Conservation (phyloP, 2,888 invertebrate genomes). For the Temnothorax rugatulus region DNA sequence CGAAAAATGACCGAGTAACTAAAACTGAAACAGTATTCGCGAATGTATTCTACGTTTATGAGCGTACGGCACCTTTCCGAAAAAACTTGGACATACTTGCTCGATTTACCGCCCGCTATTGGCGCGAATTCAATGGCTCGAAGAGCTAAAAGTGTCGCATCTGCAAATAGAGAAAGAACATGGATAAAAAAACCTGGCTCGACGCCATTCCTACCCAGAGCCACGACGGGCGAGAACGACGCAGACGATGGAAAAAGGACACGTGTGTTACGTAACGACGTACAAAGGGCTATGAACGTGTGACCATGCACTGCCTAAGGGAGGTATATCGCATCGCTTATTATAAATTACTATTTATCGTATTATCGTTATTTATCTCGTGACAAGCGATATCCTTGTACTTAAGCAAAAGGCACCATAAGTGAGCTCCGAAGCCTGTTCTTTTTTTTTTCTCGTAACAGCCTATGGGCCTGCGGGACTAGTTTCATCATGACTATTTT, state of each 20-base stretch:
- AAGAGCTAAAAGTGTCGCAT: slow-evolving; percentile 80
- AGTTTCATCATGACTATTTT: slow-evolving; percentile 85
- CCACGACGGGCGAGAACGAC: neutral
- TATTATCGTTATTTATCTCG: slow-evolving; percentile 28
- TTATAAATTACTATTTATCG: slow-evolving; percentile 63
- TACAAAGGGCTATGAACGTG: slow-evolving; percentile 35
- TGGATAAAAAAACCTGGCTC: slow-evolving; percentile 62
- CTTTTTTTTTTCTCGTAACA: slow-evolving; percentile 53
- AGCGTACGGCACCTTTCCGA: slow-evolving; percentile 78
- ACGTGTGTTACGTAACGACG: slow-evolving; percentile 32
- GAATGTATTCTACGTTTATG: slow-evolving; percentile 74
- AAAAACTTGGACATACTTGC: slow-evolving; percentile 79
- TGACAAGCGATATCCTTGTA: slow-evolving; percentile 77
- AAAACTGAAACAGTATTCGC: neutral
- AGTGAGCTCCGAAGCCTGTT: slow-evolving; percentile 80
- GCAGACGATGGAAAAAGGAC: slow-evolving; percentile 13
- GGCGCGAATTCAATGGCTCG: slow-evolving; percentile 79
- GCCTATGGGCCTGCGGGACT: slow-evolving; percentile 82
- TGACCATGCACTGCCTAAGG: slow-evolving; percentile 56
- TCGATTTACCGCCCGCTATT: slow-evolving; percentile 77
- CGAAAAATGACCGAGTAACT: slow-evolving; percentile 76
- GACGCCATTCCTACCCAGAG: slow-evolving; percentile 34
- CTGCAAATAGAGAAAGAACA: slow-evolving; percentile 81
- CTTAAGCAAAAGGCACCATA: slow-evolving; percentile 82
- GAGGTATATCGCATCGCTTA: slow-evolving; percentile 50